Percentiles rank a stretch among this genome's conserved stretches.
These are phyloP conservation scores for Pandemis cinnamomeana DNA, from an alignment of 2,888 invertebrate genomes.

Conservation along the genomic window DNA sequence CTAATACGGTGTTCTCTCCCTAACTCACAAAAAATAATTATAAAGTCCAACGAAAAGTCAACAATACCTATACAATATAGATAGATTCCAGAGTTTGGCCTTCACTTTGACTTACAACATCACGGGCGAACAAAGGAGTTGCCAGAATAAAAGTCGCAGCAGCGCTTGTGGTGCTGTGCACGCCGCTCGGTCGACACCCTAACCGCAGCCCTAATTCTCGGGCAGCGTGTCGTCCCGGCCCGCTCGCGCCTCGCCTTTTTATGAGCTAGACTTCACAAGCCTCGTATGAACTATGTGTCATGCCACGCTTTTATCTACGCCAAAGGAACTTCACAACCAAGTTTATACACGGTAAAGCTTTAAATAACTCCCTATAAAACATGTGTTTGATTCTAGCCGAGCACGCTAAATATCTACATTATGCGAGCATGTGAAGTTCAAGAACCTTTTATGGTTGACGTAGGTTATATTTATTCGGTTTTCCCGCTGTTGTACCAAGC, in stretches of 20 bases:
- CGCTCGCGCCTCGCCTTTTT: background rate
- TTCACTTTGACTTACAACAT: no score
- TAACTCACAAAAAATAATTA: no score
- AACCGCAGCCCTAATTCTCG: background rate
- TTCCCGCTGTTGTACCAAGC: background rate
- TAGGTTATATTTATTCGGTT: slow-evolving; percentile 12
- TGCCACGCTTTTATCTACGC: slow-evolving; percentile 25
- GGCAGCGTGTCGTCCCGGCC: background rate
- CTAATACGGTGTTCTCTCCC: no score
- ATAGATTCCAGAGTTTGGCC: no score
- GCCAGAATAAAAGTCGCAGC: background rate
- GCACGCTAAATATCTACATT: slow-evolving; percentile 42
- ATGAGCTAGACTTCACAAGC: slow-evolving; percentile 14
- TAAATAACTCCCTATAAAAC: slow-evolving; percentile 39
- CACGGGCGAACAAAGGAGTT: background rate
- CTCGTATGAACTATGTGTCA: slow-evolving; percentile 19
- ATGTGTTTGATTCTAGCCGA: slow-evolving; percentile 35
- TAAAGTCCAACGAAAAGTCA: no score
- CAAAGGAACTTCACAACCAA: slow-evolving; percentile 32
- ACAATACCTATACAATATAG: no score
- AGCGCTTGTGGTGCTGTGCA: background rate
- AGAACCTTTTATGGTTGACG: slow-evolving; percentile 26
- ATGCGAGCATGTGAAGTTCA: slow-evolving; percentile 37
- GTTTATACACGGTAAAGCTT: slow-evolving; percentile 33
- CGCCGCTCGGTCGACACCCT: slow-evolving; percentile 1